Evolutionary conservation across 2,113 vertebrate genomes (phyloP).

Genomic region (Triplophysa rosa): DNA sequence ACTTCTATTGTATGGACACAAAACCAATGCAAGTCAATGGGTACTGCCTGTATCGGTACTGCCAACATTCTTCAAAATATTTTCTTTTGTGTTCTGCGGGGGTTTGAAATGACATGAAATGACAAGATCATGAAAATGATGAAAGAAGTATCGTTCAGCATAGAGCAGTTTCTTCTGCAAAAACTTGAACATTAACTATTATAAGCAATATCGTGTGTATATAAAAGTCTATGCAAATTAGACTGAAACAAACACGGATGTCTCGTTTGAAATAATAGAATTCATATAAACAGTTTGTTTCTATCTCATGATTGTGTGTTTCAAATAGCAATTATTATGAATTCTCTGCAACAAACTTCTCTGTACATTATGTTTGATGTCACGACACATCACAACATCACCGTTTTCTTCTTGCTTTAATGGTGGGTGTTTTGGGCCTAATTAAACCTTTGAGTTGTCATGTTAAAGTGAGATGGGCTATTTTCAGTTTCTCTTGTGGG

Average conservation of each 20-base stretch:
- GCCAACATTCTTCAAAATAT: too few species aligned
- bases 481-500: constrained; percentile 29
- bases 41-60: too few species aligned
- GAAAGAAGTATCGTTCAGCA: too few species aligned
- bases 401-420: not conserved
- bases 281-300: not conserved
- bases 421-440: constrained; percentile 25
- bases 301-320: not conserved
- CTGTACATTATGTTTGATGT: not conserved
- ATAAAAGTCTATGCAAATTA: not conserved
- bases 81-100: too few species aligned
- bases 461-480: constrained; percentile 27
- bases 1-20: too few species aligned
- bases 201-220: not conserved
- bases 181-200: not conserved
- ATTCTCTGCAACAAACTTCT: not conserved
- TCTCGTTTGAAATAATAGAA: not conserved
- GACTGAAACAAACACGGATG: not conserved
- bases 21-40: too few species aligned
- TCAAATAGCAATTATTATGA: not conserved
- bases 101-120: too few species aligned
- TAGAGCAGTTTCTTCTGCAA: not conserved
- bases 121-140: too few species aligned
- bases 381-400: not conserved
- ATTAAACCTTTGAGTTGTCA: constrained; percentile 40